Conservation (phyloP, 2,113 vertebrate genomes). For the Sturnus vulgaris region DNA sequence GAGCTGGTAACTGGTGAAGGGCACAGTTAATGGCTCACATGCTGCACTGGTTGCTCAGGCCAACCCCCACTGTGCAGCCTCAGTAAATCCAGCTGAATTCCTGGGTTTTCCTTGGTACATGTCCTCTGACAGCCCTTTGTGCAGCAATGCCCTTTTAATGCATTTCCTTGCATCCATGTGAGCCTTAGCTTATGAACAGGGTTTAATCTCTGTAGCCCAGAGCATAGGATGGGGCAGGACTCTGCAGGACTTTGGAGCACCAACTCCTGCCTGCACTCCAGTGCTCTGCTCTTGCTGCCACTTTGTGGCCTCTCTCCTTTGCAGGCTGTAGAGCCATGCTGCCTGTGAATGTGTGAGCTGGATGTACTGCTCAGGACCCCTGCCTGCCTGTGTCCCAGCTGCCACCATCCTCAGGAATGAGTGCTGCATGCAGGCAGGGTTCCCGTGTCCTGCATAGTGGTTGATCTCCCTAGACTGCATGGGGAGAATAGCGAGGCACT, state of each 20-base stretch:
- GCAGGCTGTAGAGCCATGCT: background rate
- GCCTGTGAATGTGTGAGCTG: background rate
- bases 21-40: background rate
- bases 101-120: background rate
- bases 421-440: background rate
- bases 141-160: background rate
- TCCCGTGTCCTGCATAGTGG: background rate
- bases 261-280: background rate
- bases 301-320: background rate
- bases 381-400: background rate
- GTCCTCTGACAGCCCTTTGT: background rate
- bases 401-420: background rate
- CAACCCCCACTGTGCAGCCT: background rate
- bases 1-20: background rate
- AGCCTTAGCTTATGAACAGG: background rate
- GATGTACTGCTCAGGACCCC: background rate
- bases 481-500: fast-evolving
- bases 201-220: background rate
- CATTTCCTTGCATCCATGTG: background rate
- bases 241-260: background rate
- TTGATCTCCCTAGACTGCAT: background rate
- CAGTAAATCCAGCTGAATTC: background rate
- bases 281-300: background rate
- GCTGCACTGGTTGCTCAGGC: background rate
- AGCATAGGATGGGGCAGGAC: background rate